phyloP scores from a whole-genome alignment of 2,797 vertebrate species.

The Synaphobranchus kaupii region DNA sequence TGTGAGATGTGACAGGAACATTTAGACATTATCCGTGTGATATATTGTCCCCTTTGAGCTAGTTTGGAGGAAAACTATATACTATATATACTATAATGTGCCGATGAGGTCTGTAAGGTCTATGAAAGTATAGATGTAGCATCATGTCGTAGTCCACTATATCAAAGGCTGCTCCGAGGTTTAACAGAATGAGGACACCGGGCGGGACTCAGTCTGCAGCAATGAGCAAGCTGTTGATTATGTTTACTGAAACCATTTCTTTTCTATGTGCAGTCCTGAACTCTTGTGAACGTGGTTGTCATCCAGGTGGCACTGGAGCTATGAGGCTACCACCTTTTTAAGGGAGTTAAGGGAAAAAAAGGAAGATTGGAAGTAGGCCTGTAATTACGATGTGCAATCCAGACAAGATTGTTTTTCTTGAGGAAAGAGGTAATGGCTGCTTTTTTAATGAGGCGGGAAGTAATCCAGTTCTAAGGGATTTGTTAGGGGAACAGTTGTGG shows the following conservation, averaged over 20 bases:
- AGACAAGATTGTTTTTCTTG: no score
- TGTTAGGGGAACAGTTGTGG: no score
- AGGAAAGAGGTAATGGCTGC: no score
- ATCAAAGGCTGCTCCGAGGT: not conserved
- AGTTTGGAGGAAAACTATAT: not conserved
- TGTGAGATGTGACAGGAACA: not conserved
- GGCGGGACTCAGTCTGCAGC: not conserved
- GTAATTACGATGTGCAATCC: no score
- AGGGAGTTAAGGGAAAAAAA: not conserved
- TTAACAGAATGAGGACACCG: conserved; percentile 8
- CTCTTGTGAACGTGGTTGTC: no score
- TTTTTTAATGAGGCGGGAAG: no score
- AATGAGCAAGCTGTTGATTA: not conserved
- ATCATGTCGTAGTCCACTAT: not conserved
- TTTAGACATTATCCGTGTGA: not conserved
- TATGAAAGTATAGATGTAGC: not conserved
- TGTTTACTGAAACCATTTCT: not conserved
- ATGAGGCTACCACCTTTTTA: no score
- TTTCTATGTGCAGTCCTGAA: no score
- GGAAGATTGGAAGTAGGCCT: no score
- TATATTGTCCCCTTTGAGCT: not conserved
- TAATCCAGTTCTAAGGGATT: no score
- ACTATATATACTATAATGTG: not conserved
- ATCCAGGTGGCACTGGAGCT: no score
- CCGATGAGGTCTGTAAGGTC: not conserved